Evolutionary conservation across 2,113 vertebrate genomes (phyloP).

Genomic region (Syrmaticus mikado): DNA sequence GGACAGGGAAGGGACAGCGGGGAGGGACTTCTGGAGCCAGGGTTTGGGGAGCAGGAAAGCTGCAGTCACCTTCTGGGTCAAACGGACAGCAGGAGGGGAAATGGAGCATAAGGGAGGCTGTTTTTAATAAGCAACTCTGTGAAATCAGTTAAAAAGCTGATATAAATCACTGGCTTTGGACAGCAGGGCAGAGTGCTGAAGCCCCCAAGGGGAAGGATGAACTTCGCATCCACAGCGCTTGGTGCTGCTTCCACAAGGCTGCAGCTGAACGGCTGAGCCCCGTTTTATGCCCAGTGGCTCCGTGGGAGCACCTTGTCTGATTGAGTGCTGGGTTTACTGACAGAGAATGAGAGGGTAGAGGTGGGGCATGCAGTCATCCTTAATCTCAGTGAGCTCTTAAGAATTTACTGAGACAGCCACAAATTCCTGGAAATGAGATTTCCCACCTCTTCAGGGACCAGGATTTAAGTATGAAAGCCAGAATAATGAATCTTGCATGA

Average conservation of each 20-base stretch:
- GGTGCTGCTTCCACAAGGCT: not conserved
- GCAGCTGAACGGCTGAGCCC: not conserved
- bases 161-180: not conserved
- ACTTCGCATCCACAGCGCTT: not conserved
- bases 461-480: not conserved
- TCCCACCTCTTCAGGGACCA: not conserved
- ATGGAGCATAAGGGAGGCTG: not conserved
- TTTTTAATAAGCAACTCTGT: not conserved
- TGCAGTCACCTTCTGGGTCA: not conserved
- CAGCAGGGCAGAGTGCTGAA: not conserved
- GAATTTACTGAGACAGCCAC: not conserved
- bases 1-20: not conserved
- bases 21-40: not conserved
- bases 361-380: not conserved
- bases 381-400: not conserved
- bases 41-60: not conserved
- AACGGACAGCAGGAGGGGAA: not conserved
- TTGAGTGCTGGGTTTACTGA: not conserved
- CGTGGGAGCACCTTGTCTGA: not conserved
- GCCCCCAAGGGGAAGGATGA: not conserved
- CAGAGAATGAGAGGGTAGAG: not conserved
- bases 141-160: not conserved
- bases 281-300: not conserved
- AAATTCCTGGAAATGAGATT: slow-evolving; percentile 25
- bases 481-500: not conserved